Evolutionary conservation across 2,888 invertebrate species (phyloP).

Genomic region (Apamea crenata): DNA sequence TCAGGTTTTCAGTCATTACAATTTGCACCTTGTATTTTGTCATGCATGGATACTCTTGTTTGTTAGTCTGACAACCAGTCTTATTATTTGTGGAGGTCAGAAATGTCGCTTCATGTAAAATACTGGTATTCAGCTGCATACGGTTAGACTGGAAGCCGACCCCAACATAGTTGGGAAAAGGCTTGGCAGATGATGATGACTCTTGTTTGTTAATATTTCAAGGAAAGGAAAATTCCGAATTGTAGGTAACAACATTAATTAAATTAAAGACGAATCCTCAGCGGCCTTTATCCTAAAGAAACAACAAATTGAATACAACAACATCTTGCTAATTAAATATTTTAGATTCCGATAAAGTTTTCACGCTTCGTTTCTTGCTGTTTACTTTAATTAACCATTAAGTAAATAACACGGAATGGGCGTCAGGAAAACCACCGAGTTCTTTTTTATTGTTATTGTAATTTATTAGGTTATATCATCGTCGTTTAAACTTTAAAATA

Average conservation of each 20-base stretch:
- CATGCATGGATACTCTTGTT: not conserved
- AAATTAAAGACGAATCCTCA: conserved; percentile 16
- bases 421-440: not conserved
- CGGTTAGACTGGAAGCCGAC: too few relatives aligned
- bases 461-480: not conserved
- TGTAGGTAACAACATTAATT: conserved; percentile 5
- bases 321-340: conserved; percentile 47
- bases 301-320: conserved; percentile 31
- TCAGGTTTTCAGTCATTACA: not conserved
- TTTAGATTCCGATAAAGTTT: conserved; percentile 51
- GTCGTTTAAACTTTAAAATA: not conserved
- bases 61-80: too few relatives aligned
- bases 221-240: not conserved
- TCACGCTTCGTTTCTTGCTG: conserved; percentile 25
- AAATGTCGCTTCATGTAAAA: too few relatives aligned
- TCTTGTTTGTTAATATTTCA: conserved; percentile 10
- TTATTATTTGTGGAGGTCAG: too few relatives aligned
- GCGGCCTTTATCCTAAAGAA: conserved; percentile 19
- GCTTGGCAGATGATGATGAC: too few relatives aligned
- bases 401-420: conserved; percentile 9
- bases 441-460: not conserved
- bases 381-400: conserved; percentile 40
- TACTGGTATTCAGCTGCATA: too few relatives aligned
- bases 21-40: not conserved
- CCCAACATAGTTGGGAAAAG: too few relatives aligned